These are phyloP conservation scores for Lepidurus arcticus DNA, from an alignment of 1,140 invertebrate genomes.

Conservation along the genomic window DNA sequence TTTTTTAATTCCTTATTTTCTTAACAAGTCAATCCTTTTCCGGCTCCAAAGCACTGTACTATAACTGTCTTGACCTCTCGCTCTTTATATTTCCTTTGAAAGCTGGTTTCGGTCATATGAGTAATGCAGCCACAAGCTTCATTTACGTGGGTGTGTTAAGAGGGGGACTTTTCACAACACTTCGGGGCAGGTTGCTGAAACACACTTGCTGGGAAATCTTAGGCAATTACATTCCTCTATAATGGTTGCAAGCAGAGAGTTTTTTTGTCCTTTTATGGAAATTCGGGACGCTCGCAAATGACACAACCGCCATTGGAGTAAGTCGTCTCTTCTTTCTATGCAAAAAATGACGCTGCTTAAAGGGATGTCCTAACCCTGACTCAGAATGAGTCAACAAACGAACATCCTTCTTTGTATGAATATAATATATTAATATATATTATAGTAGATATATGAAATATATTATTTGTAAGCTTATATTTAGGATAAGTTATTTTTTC, in stretches of 20 bases:
- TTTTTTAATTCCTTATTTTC: too few relatives aligned
- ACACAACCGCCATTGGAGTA: background rate
- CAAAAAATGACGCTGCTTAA: background rate
- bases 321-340: background rate
- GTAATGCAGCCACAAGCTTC: background rate
- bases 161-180: background rate
- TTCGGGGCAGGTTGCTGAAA: background rate
- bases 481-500: too few relatives aligned
- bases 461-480: too few relatives aligned
- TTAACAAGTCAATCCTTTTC: background rate
- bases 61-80: background rate
- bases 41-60: background rate
- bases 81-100: background rate
- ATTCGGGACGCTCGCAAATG: background rate
- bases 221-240: slow-evolving; percentile 1
- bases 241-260: background rate
- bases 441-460: too few relatives aligned
- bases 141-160: background rate
- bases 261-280: slow-evolving; percentile 11
- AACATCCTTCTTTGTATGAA: too few relatives aligned
- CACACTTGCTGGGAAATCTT: background rate
- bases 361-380: slow-evolving; percentile 17
- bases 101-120: background rate
- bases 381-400: background rate
- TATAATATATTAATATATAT: too few relatives aligned